Evolutionary conservation across 2,113 vertebrate genomes (phyloP), one percentile per base, ranked within the genome.

Genomic region (Coturnix japonica): DNA sequence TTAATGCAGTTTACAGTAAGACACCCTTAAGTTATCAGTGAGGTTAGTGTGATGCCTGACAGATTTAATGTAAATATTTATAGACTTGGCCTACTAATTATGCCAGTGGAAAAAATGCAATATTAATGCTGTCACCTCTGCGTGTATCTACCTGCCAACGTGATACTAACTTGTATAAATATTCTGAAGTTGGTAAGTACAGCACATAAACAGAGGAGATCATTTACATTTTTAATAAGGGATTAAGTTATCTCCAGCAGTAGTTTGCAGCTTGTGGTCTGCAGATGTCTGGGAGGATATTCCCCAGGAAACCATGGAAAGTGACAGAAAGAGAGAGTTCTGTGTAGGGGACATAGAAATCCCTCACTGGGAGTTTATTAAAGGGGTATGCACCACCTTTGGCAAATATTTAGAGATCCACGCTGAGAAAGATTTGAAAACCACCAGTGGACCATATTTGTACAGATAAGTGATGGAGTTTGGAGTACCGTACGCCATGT

Each of bases 1-100:
- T 88, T 92, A 95, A 86, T 95, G 87, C 86, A 91, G 63, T 60
- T 95, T 94, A 93, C 77, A 84, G 89, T 87, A 87, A 95, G 94
- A 85, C 73, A 93, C 71, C 73, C 78, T 80, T 85, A 95, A 90
- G 93, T 94, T 94, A 95, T 93, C 92, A 81, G 56, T 91, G 89
- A 89, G 87, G 84, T 77, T 93, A 81, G 79, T 95, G 78, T 71
- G 79, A 91, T 91, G 90, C 87, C 86, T 94, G 89, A 87, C 94
- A 95, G 90, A 85, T 96, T 95, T 92, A 92, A 89, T 95, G 93
- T 95, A 96, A 96, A 96, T 95, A 95, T 95, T 95, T 96, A 96
- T 96, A 95, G 92, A 93, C 79, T 95, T 95, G 95, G 69, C 95
- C 93, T 95, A 94, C 89, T 96, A 94, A 96, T 95, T 93, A 96